Evolutionary conservation across 2,797 vertebrate genomes (phyloP).

Genomic region (Holocentrus rufus): DNA sequence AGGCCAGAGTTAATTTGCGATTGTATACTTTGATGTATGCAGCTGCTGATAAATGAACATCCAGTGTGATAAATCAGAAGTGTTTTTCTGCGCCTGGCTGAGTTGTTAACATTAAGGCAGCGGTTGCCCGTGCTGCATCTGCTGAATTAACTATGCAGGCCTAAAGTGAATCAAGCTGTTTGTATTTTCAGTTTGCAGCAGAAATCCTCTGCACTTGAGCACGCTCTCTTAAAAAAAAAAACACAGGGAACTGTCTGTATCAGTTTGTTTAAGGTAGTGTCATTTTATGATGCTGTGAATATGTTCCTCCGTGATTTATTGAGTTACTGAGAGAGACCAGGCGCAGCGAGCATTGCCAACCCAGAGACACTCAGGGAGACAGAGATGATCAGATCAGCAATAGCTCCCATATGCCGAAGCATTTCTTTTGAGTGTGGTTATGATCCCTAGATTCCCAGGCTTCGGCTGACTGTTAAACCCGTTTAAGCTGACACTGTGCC

Average conservation of each 20-base stretch:
- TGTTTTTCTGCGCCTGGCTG: constrained; percentile 33
- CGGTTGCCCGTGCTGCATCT: constrained; percentile 1
- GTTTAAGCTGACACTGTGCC: constrained; percentile 74
- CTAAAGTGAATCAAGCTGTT: not conserved
- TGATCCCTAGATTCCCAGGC: constrained; percentile 63
- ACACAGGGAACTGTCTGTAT: constrained; percentile 8
- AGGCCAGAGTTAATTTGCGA: constrained; percentile 68
- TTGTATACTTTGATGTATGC: constrained; percentile 68
- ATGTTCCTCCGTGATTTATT: constrained; percentile 55
- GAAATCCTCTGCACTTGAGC: constrained; percentile 7
- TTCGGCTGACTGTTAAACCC: constrained; percentile 71
- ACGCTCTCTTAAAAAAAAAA: not conserved
- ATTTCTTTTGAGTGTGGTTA: constrained; percentile 58
- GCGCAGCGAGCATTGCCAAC: constrained; percentile 44
- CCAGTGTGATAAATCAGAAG: constrained; percentile 45
- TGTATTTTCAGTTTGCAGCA: not conserved
- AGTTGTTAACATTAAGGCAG: constrained; percentile 27
- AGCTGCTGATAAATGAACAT: constrained; percentile 61
- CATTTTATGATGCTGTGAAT: constrained; percentile 50
- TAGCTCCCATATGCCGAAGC: constrained; percentile 38
- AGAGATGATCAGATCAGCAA: constrained; percentile 67
- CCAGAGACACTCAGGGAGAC: constrained; percentile 32
- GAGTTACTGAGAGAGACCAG: constrained; percentile 53
- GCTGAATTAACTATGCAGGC: not conserved
- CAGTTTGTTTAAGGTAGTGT: constrained; percentile 45